Conservation (phyloP, 2,113 vertebrate species). For the Xerus inauris region DNA sequence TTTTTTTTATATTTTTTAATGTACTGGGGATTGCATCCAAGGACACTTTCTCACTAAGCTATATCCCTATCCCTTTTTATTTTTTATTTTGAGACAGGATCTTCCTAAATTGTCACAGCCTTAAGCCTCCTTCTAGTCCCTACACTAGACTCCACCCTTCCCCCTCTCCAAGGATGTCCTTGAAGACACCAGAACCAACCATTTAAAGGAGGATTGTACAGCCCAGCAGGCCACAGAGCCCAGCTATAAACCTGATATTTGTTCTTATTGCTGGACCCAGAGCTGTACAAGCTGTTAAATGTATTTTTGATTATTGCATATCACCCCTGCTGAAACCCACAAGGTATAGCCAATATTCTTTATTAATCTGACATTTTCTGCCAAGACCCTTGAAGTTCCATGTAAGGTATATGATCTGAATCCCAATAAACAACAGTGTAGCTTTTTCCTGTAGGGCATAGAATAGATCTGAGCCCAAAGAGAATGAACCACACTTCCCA, state of each 20-base stretch:
- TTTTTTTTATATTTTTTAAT: too few species aligned
- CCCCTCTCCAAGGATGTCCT: neutral
- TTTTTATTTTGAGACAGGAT: too few species aligned
- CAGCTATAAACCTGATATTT: neutral
- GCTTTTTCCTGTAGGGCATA: neutral
- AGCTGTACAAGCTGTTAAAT: neutral
- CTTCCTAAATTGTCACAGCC: neutral
- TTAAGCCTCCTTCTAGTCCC: neutral
- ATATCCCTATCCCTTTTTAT: too few species aligned
- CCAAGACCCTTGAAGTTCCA: neutral
- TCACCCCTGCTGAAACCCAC: neutral
- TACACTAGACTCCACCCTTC: neutral
- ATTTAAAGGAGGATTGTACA: neutral
- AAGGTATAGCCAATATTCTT: neutral
- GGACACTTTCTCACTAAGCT: too few species aligned
- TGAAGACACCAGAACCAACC: neutral
- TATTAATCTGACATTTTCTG: conserved; percentile 49
- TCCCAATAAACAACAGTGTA: neutral
- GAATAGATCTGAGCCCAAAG: neutral
- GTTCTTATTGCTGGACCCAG: neutral
- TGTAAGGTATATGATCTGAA: neutral
- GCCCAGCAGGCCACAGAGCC: neutral
- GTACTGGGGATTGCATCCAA: too few species aligned
- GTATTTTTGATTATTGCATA: neutral
- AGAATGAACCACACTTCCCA: neutral